Conservation (phyloP, 2,113 vertebrate species). For the Phylloscopus whistleri region DNA sequence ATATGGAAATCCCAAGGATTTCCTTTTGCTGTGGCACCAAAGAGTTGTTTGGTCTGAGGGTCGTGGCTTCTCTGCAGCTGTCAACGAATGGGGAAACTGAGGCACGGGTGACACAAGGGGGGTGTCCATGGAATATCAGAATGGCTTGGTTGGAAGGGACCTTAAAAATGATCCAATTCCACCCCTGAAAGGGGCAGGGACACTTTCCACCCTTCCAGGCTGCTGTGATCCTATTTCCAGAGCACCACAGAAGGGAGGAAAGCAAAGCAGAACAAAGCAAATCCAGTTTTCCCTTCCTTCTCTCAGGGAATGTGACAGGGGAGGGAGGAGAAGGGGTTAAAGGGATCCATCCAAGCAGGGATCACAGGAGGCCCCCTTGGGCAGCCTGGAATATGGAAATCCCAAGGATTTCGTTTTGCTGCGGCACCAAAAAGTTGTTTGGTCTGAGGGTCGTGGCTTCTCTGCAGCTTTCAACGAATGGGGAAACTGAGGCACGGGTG, state of each 20-base stretch:
- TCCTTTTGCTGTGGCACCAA: not conserved
- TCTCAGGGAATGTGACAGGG: rapidly evolving
- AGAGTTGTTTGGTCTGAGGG: not conserved
- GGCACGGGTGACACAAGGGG: too few species aligned
- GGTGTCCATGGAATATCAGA: too few species aligned
- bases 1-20: not conserved
- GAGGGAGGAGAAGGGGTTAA: not conserved
- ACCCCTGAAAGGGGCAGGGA: too few species aligned
- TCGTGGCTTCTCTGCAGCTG: not conserved
- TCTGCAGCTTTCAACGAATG: not conserved
- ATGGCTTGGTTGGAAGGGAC: too few species aligned
- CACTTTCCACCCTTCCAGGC: not conserved
- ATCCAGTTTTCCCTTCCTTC: not conserved
- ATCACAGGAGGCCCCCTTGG: not conserved
- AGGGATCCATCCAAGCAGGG: not conserved
- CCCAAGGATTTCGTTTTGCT: not conserved
- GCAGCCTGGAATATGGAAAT: not conserved
- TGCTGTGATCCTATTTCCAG: not conserved
- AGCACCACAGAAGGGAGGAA: rapidly evolving
- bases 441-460: not conserved
- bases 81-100: not conserved
- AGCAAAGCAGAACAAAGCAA: not conserved
- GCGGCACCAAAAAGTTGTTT: not conserved
- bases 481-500: too few species aligned
- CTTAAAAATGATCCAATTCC: too few species aligned